These are phyloP conservation scores for Phaetusa simplex DNA, from an alignment of 2,113 vertebrate species.

Conservation along the genomic window DNA sequence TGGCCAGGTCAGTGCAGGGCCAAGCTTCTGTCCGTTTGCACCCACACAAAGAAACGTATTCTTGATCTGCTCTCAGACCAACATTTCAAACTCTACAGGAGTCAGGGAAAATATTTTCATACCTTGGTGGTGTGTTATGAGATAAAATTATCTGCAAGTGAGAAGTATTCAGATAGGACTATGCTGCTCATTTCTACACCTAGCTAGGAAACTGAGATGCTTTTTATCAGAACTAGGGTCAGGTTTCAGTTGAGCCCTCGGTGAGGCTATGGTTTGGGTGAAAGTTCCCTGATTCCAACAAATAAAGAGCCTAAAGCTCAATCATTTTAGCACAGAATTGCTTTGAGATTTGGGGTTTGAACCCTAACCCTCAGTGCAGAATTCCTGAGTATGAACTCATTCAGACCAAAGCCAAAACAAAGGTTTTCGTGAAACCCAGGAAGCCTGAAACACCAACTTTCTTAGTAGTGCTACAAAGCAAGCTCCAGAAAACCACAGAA, in stretches of 20 bases:
- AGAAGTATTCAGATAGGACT: neutral
- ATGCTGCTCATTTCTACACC: neutral
- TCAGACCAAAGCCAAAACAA: constrained; percentile 48
- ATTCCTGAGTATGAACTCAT: constrained; percentile 47
- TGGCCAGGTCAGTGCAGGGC: neutral
- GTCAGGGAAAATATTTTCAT: neutral
- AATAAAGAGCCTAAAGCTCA: constrained; percentile 25
- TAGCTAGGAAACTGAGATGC: neutral
- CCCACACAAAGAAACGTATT: neutral
- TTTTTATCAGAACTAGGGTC: neutral
- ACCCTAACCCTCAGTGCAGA: neutral
- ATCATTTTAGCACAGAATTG: constrained; percentile 38
- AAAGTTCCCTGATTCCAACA: constrained; percentile 10
- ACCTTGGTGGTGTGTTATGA: neutral
- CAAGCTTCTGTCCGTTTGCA: neutral
- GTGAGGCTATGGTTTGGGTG: neutral
- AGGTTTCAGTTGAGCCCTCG: neutral
- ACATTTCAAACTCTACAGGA: neutral
- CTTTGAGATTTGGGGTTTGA: constrained; percentile 47
- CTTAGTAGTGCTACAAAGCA: neutral
- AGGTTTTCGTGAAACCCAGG: constrained; percentile 15
- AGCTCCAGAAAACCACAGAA: neutral
- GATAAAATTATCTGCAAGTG: neutral
- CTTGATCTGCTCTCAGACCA: neutral
- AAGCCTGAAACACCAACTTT: constrained; percentile 32